Evolutionary conservation across 2,113 vertebrate species (phyloP), one percentile per base, ranked within the genome.

Genomic region (Cyanoderma ruficeps): DNA sequence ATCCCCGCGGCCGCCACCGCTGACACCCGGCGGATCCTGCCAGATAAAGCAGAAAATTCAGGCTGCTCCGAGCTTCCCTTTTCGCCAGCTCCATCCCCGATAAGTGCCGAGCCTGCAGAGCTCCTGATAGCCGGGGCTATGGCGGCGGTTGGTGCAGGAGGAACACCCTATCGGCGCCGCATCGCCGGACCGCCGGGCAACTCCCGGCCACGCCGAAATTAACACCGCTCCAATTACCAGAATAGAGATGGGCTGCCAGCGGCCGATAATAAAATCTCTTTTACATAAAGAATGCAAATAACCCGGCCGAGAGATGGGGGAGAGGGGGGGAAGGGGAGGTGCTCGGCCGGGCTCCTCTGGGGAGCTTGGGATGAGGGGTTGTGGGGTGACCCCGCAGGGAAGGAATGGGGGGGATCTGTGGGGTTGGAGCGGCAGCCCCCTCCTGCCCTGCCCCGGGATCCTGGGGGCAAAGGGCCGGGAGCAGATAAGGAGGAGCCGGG

Each of bases 31-130:
- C 61, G 96, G 96, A 98, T 97, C 95, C 97, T 47, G 95, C 65
- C 94, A 88, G 96, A 97, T 93, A 97, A 97, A 96, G 90, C 71
- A 98, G 98, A 98, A 98, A 98, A 98, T 98, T 99, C 98, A 98
- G 98, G 98, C 98, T 97, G 98, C 98, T 98, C 98, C 98, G 98
- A 98, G 98, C 98, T 99, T 98, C 96, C 98, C 98, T 98, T 98
- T 98, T 98, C 98, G 98, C 97, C 98, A 98, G 98, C 98, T 98
- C 98, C 98, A 97, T 98, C 98, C 98, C 98, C 98, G 98, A 99
- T 99, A 99, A 99, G 98, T 97, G 98, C 95, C 97, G 98, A 94
- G 98, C 98, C 99, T 99, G 99, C 98, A 98, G 97, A 96, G 97
- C 95, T 94, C 97, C 98, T 98, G 99, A 99, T 99, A 99, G 98